Base-by-base conservation (phyloP, 2,888 invertebrate genomes). In the Toxonevra muliebris region DNA sequence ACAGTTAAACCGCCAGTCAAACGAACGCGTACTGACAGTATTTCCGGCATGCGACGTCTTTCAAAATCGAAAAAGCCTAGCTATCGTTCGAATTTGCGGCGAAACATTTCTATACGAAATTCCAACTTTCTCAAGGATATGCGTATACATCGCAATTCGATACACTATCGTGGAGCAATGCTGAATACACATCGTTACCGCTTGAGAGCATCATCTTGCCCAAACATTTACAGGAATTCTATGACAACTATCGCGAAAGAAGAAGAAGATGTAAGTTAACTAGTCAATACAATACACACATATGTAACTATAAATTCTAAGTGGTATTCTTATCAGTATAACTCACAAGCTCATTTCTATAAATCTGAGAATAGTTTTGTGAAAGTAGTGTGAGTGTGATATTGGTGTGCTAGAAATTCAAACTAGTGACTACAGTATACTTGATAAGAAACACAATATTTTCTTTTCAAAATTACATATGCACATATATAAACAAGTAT, bases 221-320 rank as follows among this genome's bases (percentile, higher is more conserved):
- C 97, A 0, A 93, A 97, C 85, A 94, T 97, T 77, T 94, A 91
- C 80, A 89, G 93, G 76, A 94, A 94, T 81, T 94, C 94, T n/a
- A 94, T 94, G 92, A 92, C 93, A 59, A 93, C 93, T 3, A 89
- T 95, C 62, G 90, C 91, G 59, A 91, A 91, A 74, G 91, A 93
- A 78, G 89, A 90, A 78, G 88, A 89, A 80, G 92, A 93, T 88
- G 93, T 93, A 84, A 86, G 84, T 82, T 74, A n/a, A 2, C 43
- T 8, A n/a, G n/a, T n/a, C n/a, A n/a, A n/a, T n/a, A n/a, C 52
- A 19, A 66, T 61, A 45, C 17, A 13, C 61, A 61, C 52, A 30
- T 41, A 4, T 13, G 41, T 50, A 30, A 12, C 53, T 15, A 61
- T 54, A 57, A 61, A 40, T 43, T 41, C 48, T 50, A 57, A 65